Evolutionary conservation across 2,888 invertebrate genomes (phyloP), one percentile per base, ranked within the genome.

Genomic region (Campoletis raptor): DNA sequence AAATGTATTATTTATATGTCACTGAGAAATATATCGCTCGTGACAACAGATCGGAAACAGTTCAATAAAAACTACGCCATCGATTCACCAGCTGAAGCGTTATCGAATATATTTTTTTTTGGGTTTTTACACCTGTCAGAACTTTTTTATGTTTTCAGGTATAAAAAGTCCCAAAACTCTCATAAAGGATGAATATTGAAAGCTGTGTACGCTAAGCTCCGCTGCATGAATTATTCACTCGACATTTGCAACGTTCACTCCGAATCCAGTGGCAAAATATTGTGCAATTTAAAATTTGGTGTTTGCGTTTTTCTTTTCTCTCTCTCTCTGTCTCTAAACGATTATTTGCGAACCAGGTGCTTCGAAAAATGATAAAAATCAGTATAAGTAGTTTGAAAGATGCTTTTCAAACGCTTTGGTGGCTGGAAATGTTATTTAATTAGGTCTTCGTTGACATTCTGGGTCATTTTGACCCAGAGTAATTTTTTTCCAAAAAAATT

Each of bases 151-250:
- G 24, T 15, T 5, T 10, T 2, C 18, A 42, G 5, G 30, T 30
- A 40, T n/a, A 18, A 40, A 74, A 7, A 5, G 30, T 42, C n/a
- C 6, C 64, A 5, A 45, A 10, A 45, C 8, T 40, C 54, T 72
- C 9, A 24, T 57, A 48, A n/a, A 18, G 42, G 48, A 79, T 74
- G 69, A 78, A 82, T 79, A 85, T 79, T 70, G 48, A 83, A 67
- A 76, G 66, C 36, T 73, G 21, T 73, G 21, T 48, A 0, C 36
- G 18, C 57, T 52, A 24, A 70, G 54, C 67, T 85, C 54, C 42
- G 24, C 45, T 37, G 74, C 66, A 45, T 80, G 64, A 40, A 82
- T 82, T 30, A 30, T 30, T 30, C 30, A 30, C 30, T 30, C 30
- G 30, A 30, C 30, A 30, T 30, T 45, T 66, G 79, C 76, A 45